phyloP scores from a whole-genome alignment of 37 sponge, comb jelly and placozoan genomes.

The Beroe forskalii region DNA sequence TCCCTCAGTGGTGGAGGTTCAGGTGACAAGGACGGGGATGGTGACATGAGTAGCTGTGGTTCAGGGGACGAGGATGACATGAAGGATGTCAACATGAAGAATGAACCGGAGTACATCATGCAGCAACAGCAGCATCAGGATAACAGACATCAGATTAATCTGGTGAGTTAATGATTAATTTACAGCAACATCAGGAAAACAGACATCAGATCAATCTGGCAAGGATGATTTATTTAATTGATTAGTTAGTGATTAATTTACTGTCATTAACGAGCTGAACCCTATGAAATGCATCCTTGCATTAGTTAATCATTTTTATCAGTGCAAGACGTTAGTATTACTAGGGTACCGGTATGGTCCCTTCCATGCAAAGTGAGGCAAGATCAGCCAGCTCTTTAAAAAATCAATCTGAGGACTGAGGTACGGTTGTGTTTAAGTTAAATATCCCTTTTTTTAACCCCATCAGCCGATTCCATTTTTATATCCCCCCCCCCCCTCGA shows the following conservation, averaged over 20 bases:
- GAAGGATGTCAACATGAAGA: constrained; percentile 21
- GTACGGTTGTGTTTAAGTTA: no score
- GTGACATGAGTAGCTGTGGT: constrained; percentile 21
- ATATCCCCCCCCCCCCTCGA: no score
- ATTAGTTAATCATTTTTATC: no score
- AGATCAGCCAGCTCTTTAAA: no score
- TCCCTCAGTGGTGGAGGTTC: not conserved
- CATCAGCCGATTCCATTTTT: no score
- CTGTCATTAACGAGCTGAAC: no score
- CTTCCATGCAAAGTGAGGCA: no score
- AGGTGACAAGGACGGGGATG: constrained; percentile 6
- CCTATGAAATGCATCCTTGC: no score
- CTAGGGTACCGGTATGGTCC: no score
- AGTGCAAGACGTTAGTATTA: no score
- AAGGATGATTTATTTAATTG: not conserved
- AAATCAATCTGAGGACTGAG: no score
- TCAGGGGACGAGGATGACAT: constrained; percentile 22
- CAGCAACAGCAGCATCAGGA: not conserved
- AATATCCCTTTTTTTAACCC: no score
- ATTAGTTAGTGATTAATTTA: not conserved
- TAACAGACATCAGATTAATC: constrained; percentile 23
- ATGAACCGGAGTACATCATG: constrained; percentile 1
- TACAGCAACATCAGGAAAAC: not conserved
- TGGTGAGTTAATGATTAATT: not conserved
- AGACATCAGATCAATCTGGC: constrained; percentile 34